These are phyloP conservation scores for Dendrolimus kikuchii DNA, from an alignment of 1,140 invertebrate genomes.

Conservation along the genomic window DNA sequence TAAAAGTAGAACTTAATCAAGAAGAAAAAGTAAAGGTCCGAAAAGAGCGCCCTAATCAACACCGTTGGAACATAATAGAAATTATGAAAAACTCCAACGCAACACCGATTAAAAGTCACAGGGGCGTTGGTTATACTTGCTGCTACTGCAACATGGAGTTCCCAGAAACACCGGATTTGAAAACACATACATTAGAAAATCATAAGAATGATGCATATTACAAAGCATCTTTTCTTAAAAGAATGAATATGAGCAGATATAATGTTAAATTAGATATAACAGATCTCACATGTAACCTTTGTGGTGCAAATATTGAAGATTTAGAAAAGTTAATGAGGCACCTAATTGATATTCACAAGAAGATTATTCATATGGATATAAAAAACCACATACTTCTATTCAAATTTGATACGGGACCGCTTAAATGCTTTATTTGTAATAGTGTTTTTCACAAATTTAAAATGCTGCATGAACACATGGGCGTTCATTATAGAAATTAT, in stretches of 20 bases:
- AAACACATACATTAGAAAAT: constrained; percentile 25
- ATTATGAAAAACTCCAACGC: constrained; percentile 23
- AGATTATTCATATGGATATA: constrained; percentile 28
- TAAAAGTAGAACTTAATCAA: neutral
- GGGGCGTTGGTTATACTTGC: constrained; percentile 19
- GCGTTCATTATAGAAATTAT: constrained; percentile 42
- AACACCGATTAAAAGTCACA: constrained; percentile 17
- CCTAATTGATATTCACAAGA: constrained; percentile 28
- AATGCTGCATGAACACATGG: constrained; percentile 37
- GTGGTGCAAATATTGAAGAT: constrained; percentile 7
- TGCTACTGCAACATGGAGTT: constrained; percentile 22
- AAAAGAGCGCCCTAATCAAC: constrained; percentile 8
- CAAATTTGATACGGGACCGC: constrained; percentile 28
- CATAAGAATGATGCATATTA: constrained; percentile 17
- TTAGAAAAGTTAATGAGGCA: constrained; percentile 26
- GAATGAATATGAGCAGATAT: constrained; percentile 3
- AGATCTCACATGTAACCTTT: constrained; percentile 13
- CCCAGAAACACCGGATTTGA: constrained; percentile 28
- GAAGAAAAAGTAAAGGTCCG: neutral
- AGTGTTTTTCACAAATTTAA: constrained; percentile 38
- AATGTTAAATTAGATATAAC: constrained; percentile 16
- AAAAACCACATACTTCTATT: constrained; percentile 40
- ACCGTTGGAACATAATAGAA: constrained; percentile 16
- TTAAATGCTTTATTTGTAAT: constrained; percentile 34
- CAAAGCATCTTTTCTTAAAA: constrained; percentile 27